A percentile compares a stretch with the other conserved stretches of the same genome.
Conservation (phyloP, 2,888 invertebrate species). For the Philonicus albiceps region DNA sequence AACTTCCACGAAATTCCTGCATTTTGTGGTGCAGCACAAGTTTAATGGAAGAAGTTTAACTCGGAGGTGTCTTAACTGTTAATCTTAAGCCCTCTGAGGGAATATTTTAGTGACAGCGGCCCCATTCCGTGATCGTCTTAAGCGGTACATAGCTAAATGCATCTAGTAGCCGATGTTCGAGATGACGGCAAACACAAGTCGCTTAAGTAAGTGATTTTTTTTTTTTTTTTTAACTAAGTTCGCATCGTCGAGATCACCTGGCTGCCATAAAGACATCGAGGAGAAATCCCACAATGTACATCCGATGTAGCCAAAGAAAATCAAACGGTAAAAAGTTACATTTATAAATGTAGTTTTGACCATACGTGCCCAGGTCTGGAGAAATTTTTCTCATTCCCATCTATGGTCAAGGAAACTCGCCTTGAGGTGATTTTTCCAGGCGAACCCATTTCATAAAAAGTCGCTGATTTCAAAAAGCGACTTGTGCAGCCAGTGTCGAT, state of each 20-base stretch:
- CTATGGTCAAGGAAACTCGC: neutral
- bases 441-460: neutral
- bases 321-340: neutral
- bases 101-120: neutral
- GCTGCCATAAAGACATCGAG: neutral
- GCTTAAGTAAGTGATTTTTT: neutral
- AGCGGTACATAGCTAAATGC: neutral
- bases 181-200: neutral
- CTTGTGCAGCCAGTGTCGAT: neutral
- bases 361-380: neutral
- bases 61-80: neutral
- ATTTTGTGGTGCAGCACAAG: neutral
- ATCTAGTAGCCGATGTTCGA: neutral
- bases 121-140: neutral
- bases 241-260: neutral
- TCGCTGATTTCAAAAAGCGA: neutral
- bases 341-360: neutral
- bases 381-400: neutral
- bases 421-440: neutral
- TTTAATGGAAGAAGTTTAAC: neutral
- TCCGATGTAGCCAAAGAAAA: neutral
- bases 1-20: neutral
- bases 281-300: neutral
- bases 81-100: neutral
- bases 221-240: neutral